phyloP scores from a whole-genome alignment of 2,113 vertebrate species.

The Lonchura striata region DNA sequence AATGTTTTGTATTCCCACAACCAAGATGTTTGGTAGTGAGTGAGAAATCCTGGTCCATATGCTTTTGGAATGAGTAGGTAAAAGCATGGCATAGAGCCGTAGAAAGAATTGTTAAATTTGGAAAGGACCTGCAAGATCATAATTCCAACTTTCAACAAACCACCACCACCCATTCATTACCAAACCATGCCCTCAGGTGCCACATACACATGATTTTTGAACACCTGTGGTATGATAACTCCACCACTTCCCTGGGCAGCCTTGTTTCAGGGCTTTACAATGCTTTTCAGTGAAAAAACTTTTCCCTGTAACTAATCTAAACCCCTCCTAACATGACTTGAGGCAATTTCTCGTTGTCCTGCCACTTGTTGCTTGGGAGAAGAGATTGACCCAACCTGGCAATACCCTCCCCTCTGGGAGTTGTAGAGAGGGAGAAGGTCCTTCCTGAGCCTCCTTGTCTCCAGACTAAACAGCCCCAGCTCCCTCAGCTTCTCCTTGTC shows the following conservation, averaged over 20 bases:
- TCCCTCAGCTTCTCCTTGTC: background rate
- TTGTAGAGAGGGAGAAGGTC: background rate
- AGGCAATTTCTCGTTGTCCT: background rate
- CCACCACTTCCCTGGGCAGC: background rate
- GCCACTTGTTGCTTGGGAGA: background rate
- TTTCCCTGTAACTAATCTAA: background rate
- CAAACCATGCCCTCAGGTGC: background rate
- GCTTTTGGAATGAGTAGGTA: background rate
- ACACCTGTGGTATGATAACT: background rate
- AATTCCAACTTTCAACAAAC: background rate
- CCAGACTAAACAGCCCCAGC: background rate
- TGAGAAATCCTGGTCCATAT: background rate
- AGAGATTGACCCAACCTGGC: no score
- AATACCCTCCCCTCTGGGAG: background rate
- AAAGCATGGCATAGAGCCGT: accelerated
- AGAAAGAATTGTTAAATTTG: background rate
- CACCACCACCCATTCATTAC: background rate
- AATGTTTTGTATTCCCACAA: background rate
- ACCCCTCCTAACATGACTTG: background rate
- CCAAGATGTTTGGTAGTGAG: background rate
- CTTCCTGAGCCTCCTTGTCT: background rate
- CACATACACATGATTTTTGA: background rate
- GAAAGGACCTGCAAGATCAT: background rate
- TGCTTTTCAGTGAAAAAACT: background rate
- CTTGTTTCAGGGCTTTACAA: background rate